Evolutionary conservation across 2,888 invertebrate species (phyloP).

Genomic region (Scaptomyza parva): DNA sequence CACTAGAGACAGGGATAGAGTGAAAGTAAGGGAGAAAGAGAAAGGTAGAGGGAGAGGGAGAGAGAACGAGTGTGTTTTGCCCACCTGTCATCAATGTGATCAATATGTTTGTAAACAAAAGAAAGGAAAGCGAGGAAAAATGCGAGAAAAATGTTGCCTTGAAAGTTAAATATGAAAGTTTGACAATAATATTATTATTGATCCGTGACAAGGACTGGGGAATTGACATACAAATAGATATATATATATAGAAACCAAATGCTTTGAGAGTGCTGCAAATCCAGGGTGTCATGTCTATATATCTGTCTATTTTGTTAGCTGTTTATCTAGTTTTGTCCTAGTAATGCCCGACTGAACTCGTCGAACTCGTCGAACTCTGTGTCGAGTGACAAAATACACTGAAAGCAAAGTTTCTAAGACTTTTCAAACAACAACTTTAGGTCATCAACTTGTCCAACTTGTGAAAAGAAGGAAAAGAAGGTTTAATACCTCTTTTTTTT

Average conservation of each 20-base stretch:
- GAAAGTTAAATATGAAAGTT: not conserved
- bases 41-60: not conserved
- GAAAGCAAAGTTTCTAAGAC: not conserved
- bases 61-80: not conserved
- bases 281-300: not conserved
- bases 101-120: constrained; percentile 12
- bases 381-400: not conserved
- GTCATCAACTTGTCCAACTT: no score
- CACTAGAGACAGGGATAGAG: no score
- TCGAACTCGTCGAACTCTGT: not conserved
- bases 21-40: no score
- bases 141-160: not conserved
- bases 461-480: no score
- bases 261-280: not conserved
- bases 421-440: not conserved
- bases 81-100: constrained; percentile 1
- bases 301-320: not conserved
- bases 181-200: constrained; percentile 4
- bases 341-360: no score
- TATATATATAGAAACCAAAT: not conserved
- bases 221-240: not conserved
- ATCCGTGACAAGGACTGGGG: not conserved
- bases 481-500: not conserved
- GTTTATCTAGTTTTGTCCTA: no score
- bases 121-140: no score